A percentile compares a stretch with the other conserved stretches of the same genome.
These are phyloP conservation scores for Polyergus mexicanus DNA, from an alignment of 1,140 invertebrate genomes.

Conservation along the genomic window DNA sequence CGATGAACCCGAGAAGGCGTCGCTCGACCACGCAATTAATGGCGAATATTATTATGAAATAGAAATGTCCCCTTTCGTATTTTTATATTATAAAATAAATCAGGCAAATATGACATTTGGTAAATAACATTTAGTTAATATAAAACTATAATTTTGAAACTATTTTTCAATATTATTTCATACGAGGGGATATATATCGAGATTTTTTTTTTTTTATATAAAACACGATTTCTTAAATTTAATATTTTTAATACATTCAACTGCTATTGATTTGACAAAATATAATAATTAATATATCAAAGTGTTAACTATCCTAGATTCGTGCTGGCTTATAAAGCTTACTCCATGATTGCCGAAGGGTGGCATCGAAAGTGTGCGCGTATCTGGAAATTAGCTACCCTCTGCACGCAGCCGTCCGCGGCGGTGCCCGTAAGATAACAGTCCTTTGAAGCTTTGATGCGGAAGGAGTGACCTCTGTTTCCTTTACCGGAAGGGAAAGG, in stretches of 20 bases:
- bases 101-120: background rate
- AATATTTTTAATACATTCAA: background rate
- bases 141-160: background rate
- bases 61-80: slow-evolving; percentile 38
- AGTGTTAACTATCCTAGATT: background rate
- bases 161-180: background rate
- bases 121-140: background rate
- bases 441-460: slow-evolving; percentile 83
- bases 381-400: slow-evolving; percentile 72
- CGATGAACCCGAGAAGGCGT: slow-evolving; percentile 83
- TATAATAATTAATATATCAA: slow-evolving; percentile 39
- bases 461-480: slow-evolving; percentile 72
- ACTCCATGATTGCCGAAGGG: slow-evolving; percentile 44
- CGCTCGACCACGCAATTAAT: slow-evolving; percentile 82
- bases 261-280: background rate
- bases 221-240: background rate
- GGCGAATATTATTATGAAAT: slow-evolving; percentile 78
- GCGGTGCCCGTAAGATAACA: slow-evolving; percentile 79
- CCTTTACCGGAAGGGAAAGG: slow-evolving; percentile 66
- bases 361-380: slow-evolving; percentile 47
- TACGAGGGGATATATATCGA: background rate
- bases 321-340: slow-evolving; percentile 10
- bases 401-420: slow-evolving; percentile 38
- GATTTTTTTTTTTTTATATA: background rate
- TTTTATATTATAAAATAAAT: background rate